Evolutionary conservation across 2,797 vertebrate genomes (phyloP).

Genomic region (Enoplosus armatus): DNA sequence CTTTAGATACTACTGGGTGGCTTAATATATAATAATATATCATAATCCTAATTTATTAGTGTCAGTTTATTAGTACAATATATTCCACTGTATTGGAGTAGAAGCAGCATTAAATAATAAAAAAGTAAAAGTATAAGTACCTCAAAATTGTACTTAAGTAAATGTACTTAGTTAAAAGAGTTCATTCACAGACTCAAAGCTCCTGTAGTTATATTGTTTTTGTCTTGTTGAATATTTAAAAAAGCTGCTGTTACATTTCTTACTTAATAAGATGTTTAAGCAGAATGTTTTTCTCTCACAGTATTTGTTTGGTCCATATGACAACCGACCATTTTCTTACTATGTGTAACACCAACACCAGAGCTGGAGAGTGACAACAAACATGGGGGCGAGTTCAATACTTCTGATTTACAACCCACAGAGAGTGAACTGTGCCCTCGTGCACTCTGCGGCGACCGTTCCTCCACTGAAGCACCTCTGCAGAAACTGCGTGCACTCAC

Average conservation of each 20-base stretch:
- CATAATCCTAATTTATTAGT: no score
- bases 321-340: slow-evolving; percentile 6
- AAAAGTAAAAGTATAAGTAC: not conserved
- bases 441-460: not conserved
- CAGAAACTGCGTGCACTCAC: not conserved
- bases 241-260: no score
- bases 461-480: not conserved
- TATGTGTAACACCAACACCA: slow-evolving; percentile 12
- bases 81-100: not conserved
- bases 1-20: not conserved
- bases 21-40: not conserved
- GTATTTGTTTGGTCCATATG: not conserved
- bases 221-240: not conserved
- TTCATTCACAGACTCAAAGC: not conserved
- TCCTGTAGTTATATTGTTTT: not conserved
- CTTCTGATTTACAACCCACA: not conserved
- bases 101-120: not conserved
- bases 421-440: no score
- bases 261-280: not conserved
- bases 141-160: not conserved
- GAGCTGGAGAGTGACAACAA: slow-evolving; percentile 1
- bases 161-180: not conserved
- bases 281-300: not conserved
- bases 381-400: not conserved
- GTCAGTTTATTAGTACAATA: no score